These are phyloP conservation scores for Hafferia zeledoni DNA, from an alignment of 2,797 vertebrate genomes.

Conservation along the genomic window DNA sequence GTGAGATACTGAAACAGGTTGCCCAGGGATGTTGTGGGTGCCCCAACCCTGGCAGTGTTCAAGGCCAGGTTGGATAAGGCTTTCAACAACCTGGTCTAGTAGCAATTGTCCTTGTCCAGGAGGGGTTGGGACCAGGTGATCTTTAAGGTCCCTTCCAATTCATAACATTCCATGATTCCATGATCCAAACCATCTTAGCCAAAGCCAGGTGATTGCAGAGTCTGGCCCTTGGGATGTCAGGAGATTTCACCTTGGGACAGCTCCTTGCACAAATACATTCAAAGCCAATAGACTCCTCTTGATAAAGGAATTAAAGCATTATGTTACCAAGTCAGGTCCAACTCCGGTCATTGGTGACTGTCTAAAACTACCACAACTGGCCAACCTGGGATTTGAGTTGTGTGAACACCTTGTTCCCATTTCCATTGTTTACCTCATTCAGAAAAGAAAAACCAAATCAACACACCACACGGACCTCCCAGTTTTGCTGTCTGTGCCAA, in stretches of 20 bases:
- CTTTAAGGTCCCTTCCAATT: background rate
- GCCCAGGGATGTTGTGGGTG: background rate
- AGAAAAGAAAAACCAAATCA: background rate
- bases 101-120: background rate
- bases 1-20: background rate
- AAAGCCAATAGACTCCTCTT: background rate
- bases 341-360: background rate
- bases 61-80: background rate
- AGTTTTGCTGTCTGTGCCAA: background rate
- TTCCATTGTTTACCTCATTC: background rate
- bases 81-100: background rate
- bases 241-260: background rate
- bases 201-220: background rate
- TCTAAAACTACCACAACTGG: too few species aligned
- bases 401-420: background rate
- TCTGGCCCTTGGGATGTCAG: fast-evolving
- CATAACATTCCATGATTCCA: background rate
- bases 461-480: fast-evolving
- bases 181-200: background rate
- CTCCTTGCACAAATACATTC: background rate
- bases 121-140: background rate
- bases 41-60: background rate
- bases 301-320: background rate
- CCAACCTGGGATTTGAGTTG: background rate
- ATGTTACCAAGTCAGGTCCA: background rate